phyloP scores from a whole-genome alignment of 1,140 invertebrate species.

The Heliconius melpomene region DNA sequence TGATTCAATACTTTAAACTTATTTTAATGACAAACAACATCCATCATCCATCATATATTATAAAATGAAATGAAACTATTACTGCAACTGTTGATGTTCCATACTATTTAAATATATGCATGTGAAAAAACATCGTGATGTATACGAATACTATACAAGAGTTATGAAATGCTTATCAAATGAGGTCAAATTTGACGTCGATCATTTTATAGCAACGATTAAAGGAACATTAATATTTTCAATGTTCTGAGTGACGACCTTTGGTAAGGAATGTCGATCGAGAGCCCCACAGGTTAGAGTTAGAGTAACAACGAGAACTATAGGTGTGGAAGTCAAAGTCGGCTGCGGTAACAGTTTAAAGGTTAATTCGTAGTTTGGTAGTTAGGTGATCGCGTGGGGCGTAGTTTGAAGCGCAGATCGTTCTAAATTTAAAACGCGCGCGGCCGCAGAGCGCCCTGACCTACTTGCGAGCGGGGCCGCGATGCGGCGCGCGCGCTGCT shows the following conservation, averaged over 20 bases:
- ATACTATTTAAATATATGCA: neutral
- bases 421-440: slow-evolving; percentile 80
- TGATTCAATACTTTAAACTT: neutral
- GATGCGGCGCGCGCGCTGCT: slow-evolving; percentile 76
- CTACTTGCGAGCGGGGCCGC: slow-evolving; percentile 78
- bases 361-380: slow-evolving; percentile 50
- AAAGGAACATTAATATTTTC: neutral
- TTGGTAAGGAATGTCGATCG: slow-evolving; percentile 5
- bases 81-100: neutral
- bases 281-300: neutral
- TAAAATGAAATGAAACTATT: neutral
- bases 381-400: slow-evolving; percentile 69
- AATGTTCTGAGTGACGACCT: neutral
- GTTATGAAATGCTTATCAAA: neutral
- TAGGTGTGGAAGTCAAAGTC: neutral
- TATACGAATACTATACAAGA: neutral
- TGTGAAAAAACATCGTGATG: neutral
- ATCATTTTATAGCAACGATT: neutral
- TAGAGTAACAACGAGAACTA: neutral
- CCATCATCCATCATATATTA: too few species aligned
- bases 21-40: neutral
- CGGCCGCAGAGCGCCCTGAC: slow-evolving; percentile 79
- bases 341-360: slow-evolving; percentile 35
- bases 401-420: slow-evolving; percentile 76
- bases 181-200: neutral